A percentile compares a stretch with the other conserved stretches of the same genome.
phyloP scores from a whole-genome alignment of 2,888 invertebrate species.

The Nasonia oneida region DNA sequence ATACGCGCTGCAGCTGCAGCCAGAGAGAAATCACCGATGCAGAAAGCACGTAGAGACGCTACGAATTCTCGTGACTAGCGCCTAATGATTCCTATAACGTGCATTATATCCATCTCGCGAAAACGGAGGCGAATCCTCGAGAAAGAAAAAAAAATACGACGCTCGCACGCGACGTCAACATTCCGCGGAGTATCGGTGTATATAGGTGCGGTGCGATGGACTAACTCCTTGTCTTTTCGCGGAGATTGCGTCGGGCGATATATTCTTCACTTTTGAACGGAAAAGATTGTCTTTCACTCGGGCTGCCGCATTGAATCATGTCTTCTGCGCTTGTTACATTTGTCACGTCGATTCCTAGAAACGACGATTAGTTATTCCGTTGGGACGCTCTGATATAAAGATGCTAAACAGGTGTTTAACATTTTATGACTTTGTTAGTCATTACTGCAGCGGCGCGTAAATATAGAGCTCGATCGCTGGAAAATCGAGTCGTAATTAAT shows the following conservation, averaged over 20 bases:
- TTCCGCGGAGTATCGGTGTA: background rate
- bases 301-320: slow-evolving; percentile 31
- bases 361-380: slow-evolving; percentile 1
- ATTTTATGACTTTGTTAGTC: slow-evolving; percentile 32
- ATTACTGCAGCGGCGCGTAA: background rate
- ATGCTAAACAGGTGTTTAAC: slow-evolving; percentile 32
- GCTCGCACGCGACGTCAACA: slow-evolving; percentile 6
- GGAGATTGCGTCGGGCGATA: background rate
- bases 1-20: slow-evolving; percentile 17
- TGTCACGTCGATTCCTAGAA: slow-evolving; percentile 36
- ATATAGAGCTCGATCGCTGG: background rate
- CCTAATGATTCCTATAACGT: background rate
- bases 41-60: slow-evolving; percentile 38
- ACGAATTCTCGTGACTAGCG: slow-evolving; percentile 3
- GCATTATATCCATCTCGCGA: background rate
- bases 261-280: background rate
- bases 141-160: background rate
- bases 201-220: background rate
- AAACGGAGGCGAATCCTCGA: slow-evolving; percentile 16
- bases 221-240: background rate
- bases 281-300: background rate
- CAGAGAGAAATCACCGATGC: slow-evolving; percentile 38
- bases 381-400: slow-evolving; percentile 6
- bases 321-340: slow-evolving; percentile 1
- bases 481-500: background rate